Evolutionary conservation across 2,797 vertebrate species (phyloP), one percentile per base, ranked within the genome.

Genomic region (Babyrousa celebensis): DNA sequence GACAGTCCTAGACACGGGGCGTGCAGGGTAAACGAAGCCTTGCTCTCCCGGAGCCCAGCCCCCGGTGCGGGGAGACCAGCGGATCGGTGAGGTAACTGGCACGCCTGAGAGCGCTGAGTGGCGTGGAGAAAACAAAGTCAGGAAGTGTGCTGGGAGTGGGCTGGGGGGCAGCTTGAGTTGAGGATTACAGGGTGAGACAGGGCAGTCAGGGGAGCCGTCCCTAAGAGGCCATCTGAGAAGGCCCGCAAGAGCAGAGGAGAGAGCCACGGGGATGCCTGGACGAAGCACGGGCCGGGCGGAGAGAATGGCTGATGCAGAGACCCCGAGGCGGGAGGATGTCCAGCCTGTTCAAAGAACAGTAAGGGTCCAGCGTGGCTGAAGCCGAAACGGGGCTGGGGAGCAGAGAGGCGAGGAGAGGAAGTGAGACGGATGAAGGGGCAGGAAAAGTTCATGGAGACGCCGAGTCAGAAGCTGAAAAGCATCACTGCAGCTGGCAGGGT

Each of bases 31-130:
- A 74, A 56, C 10, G 52, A 40, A 78, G 48, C 43, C 65, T 56
- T 48, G 27, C 67, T 58, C 15, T 71, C 3, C 0, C 4, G 40
- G 65, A 16, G 20, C n/a, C 54, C 21, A 32, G 0, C 5, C 9
- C 36, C 5, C 5, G 9, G 1, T 7, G 4, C 17, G 2, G 43
- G 68, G 21, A 68, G 54, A 54, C 27, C 6, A 15, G 2, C 29
- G 48, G 40, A 10, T 8, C 0, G 16, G 18, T 71, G 56, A 75
- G 85, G 36, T 67, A 27, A 36, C 62, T 11, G 18, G 80, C 27
- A 2, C 6, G 17, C 40, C 62, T 43, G 63, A 56, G 48, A 75
- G n/a, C 65, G 25, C 36, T 17, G 40, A 48, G 25, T 80, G n/a
- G n/a, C 32, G 25, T 36, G 43, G 74, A 84, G 70, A 84, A 54